phyloP scores from a whole-genome alignment of 1,140 invertebrate species.

The Drosophila teissieri region DNA sequence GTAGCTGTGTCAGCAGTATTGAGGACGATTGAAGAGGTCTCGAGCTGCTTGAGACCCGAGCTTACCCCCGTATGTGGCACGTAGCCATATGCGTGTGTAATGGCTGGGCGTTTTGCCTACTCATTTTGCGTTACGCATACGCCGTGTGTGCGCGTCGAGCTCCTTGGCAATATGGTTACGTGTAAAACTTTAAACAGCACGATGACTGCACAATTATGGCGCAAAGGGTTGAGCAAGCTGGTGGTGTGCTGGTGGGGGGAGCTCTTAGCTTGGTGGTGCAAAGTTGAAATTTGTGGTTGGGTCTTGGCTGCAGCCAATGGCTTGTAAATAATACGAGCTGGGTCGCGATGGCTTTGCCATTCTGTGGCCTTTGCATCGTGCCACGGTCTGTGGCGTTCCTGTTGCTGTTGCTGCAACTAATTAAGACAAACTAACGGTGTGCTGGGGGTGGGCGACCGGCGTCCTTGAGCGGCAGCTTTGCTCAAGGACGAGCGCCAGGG shows the following conservation, averaged over 20 bases:
- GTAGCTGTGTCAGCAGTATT: slow-evolving; percentile 54
- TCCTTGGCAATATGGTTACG: slow-evolving; percentile 55
- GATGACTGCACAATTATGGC: slow-evolving; percentile 74
- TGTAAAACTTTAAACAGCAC: slow-evolving; percentile 70
- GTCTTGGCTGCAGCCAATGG: slow-evolving; percentile 69
- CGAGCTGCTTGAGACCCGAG: background rate
- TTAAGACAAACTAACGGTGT: slow-evolving; percentile 76
- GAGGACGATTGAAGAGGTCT: slow-evolving; percentile 28
- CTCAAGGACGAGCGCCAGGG: slow-evolving; percentile 58
- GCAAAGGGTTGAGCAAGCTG: slow-evolving; percentile 1
- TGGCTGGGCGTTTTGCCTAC: slow-evolving; percentile 52
- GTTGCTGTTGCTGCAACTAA: slow-evolving; percentile 58
- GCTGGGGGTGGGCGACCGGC: slow-evolving; percentile 20
- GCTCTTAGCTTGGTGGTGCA: background rate
- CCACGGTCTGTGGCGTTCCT: slow-evolving; percentile 31
- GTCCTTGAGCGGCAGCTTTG: slow-evolving; percentile 55
- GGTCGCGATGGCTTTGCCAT: slow-evolving; percentile 49
- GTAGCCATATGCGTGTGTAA: slow-evolving; percentile 44
- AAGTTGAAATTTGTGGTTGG: slow-evolving; percentile 43
- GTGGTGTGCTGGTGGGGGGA: background rate
- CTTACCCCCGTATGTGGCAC: slow-evolving; percentile 33
- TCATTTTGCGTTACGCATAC: slow-evolving; percentile 71
- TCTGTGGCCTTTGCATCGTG: slow-evolving; percentile 38
- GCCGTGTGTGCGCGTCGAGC: slow-evolving; percentile 29
- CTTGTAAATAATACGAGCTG: slow-evolving; percentile 71